A percentile compares a stretch with the other conserved stretches of the same genome.
These are phyloP conservation scores for Gymnocypris eckloni DNA, from an alignment of 2,797 vertebrate species.

Conservation along the genomic window DNA sequence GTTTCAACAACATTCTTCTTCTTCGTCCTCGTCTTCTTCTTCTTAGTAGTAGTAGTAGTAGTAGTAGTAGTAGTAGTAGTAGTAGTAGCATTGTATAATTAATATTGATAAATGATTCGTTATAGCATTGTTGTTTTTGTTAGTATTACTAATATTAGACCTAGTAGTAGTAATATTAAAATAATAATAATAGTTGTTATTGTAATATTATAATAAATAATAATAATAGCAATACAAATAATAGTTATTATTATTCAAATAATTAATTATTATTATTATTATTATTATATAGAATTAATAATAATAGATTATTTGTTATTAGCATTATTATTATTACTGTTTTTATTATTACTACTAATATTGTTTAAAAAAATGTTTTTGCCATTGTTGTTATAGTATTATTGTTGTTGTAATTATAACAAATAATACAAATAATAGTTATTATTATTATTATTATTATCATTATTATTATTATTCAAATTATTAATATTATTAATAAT, in stretches of 20 bases:
- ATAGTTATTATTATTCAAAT: background rate
- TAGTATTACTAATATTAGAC: background rate
- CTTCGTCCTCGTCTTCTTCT: no score
- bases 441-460: background rate
- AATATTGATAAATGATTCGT: background rate
- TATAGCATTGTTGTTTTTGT: background rate
- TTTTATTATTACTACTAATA: no score
- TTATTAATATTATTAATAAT: background rate
- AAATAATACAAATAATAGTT: background rate
- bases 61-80: no score
- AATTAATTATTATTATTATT: background rate
- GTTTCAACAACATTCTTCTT: background rate
- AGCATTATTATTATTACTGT: background rate
- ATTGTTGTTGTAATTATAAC: no score
- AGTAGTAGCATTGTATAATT: background rate
- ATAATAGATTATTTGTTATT: no score
- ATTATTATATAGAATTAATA: background rate
- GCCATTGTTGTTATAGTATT: no score
- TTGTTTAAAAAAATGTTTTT: no score
- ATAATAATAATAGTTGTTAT: background rate
- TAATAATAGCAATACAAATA: background rate
- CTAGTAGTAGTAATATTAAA: background rate
- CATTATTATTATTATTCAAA: background rate
- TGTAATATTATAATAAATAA: background rate
- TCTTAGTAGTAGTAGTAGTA: no score